These are phyloP conservation scores for Oreochromis tanganicae DNA, from an alignment of 2,113 vertebrate species.

Conservation along the genomic window DNA sequence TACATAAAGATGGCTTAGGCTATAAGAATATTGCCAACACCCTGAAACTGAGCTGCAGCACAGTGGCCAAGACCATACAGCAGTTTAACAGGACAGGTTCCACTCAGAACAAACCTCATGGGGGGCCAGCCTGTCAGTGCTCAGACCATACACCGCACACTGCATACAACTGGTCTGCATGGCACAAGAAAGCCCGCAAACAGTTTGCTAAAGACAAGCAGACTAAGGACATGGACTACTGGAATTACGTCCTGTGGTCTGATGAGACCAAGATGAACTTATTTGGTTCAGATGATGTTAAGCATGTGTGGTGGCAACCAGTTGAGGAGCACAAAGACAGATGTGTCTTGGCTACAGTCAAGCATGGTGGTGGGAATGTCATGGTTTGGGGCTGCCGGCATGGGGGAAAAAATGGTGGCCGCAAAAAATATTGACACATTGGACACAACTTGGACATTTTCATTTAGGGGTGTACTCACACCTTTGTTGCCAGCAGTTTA, in stretches of 20 bases:
- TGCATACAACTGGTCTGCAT: neutral
- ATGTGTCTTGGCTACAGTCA: neutral
- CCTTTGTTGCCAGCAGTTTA: neutral
- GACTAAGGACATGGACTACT: neutral
- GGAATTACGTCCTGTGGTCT: neutral
- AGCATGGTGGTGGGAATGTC: neutral
- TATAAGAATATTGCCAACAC: neutral
- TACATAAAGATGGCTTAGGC: neutral
- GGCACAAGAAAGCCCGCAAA: neutral
- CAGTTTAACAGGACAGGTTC: neutral
- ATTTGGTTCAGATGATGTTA: neutral
- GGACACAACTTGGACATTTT: neutral
- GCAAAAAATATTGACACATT: neutral
- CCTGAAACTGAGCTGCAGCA: neutral
- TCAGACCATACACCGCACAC: accelerated
- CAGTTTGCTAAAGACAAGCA: neutral
- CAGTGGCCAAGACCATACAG: accelerated
- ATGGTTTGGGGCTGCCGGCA: neutral
- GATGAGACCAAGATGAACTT: neutral
- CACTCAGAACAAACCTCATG: neutral
- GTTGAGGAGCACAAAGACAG: neutral
- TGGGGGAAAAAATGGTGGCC: neutral
- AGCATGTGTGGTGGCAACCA: neutral
- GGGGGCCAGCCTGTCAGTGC: neutral
- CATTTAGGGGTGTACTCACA: neutral